Evolutionary conservation across 2,888 invertebrate species (phyloP).

Genomic region (Acronicta leporina): DNA sequence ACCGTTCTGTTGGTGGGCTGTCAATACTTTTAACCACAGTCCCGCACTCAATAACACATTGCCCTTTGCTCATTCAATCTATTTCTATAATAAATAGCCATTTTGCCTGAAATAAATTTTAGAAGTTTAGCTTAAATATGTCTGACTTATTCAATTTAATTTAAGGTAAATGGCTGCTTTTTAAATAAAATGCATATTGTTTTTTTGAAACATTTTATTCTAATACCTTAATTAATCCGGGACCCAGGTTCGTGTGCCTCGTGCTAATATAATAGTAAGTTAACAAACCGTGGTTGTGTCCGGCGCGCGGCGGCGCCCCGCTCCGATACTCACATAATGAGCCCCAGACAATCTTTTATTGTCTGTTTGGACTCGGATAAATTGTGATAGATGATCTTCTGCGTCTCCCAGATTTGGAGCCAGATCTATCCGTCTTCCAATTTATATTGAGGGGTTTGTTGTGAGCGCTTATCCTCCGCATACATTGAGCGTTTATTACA

Average conservation of each 20-base stretch:
- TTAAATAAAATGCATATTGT: slow-evolving; percentile 15
- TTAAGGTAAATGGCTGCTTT: slow-evolving; percentile 7
- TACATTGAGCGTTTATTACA: slow-evolving; percentile 66
- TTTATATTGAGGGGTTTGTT: slow-evolving; percentile 63
- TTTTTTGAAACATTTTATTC: slow-evolving; percentile 11
- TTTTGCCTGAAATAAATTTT: background rate
- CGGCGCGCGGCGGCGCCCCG: slow-evolving; percentile 51
- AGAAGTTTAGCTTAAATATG: slow-evolving; percentile 13
- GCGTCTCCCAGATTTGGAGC: slow-evolving; percentile 75
- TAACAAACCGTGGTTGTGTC: slow-evolving; percentile 70
- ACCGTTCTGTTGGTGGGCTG: slow-evolving; percentile 30
- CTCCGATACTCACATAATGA: slow-evolving; percentile 75
- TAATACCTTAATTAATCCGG: slow-evolving; percentile 7
- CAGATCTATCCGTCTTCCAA: slow-evolving; percentile 74
- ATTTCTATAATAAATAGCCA: background rate
- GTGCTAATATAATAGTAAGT: slow-evolving; percentile 61
- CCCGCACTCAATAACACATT: slow-evolving; percentile 24
- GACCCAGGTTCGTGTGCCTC: slow-evolving; percentile 2
- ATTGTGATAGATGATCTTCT: slow-evolving; percentile 83
- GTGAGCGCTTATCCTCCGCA: slow-evolving; percentile 61
- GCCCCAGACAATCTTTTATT: slow-evolving; percentile 82
- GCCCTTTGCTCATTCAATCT: slow-evolving; percentile 11
- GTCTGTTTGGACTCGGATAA: slow-evolving; percentile 82
- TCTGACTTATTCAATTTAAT: background rate
- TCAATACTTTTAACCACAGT: slow-evolving; percentile 37